phyloP scores from a whole-genome alignment of 2,113 vertebrate species.

The Hypocryptadius cinnamomeus region DNA sequence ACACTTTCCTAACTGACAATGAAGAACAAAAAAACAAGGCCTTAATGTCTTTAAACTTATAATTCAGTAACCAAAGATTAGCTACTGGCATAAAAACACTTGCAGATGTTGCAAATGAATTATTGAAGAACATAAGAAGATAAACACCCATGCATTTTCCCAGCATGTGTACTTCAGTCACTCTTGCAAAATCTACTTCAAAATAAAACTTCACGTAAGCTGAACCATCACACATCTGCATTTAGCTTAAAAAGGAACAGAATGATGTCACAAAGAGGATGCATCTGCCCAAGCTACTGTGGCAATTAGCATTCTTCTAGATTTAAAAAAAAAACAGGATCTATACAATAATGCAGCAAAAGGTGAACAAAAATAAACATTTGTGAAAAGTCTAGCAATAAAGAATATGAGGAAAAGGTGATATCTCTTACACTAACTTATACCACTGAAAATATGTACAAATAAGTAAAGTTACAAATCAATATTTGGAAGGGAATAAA shows the following conservation, averaged over 20 bases:
- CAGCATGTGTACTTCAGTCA: background rate
- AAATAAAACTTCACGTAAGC: background rate
- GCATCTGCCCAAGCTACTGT: background rate
- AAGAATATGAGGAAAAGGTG: background rate
- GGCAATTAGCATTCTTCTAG: background rate
- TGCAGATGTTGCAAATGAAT: background rate
- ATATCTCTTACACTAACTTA: background rate
- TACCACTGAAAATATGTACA: background rate
- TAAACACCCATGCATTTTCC: background rate
- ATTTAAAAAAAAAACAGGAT: background rate
- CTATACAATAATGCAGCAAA: background rate
- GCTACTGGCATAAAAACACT: background rate
- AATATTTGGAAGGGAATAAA: background rate
- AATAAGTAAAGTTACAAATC: background rate
- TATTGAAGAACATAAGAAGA: background rate
- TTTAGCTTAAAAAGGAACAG: background rate
- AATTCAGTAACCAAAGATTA: background rate
- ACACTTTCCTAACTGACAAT: background rate
- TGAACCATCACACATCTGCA: background rate
- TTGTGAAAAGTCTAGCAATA: background rate
- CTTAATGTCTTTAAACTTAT: background rate
- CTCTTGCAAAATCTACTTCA: background rate
- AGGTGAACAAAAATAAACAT: background rate
- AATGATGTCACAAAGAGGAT: background rate
- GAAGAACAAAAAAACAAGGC: background rate